A percentile compares a stretch with the other conserved stretches of the same genome.
Evolutionary conservation across 2,113 vertebrate genomes (phyloP).

Genomic region (Zosterops hypoxanthus): DNA sequence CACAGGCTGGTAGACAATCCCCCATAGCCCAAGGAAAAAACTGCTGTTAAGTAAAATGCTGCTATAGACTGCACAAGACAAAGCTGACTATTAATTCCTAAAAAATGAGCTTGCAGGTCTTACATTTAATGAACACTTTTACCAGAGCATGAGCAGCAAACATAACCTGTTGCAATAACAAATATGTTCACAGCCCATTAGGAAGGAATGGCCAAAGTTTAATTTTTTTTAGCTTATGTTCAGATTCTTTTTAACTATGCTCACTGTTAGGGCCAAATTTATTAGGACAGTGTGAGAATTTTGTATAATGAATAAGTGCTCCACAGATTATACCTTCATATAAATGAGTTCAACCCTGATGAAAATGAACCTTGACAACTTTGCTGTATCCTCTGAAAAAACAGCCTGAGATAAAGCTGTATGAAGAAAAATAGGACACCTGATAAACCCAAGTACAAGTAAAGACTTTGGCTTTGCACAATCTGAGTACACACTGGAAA

Average conservation of each 20-base stretch:
- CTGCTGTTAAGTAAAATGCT: neutral
- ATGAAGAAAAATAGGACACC: neutral
- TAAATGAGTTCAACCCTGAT: neutral
- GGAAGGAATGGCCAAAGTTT: neutral
- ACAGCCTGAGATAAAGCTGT: neutral
- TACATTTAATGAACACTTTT: neutral
- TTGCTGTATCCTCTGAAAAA: neutral
- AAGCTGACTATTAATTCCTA: neutral
- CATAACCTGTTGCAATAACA: neutral
- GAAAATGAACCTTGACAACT: conserved; percentile 35
- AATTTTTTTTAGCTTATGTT: neutral
- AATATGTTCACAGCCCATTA: neutral
- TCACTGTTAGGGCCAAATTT: neutral
- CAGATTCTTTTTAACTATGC: neutral
- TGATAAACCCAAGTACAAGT: neutral
- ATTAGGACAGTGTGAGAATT: neutral
- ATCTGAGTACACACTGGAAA: neutral
- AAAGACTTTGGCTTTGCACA: neutral
- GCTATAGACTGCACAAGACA: neutral
- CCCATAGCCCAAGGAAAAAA: neutral
- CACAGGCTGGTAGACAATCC: neutral
- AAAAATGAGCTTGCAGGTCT: neutral
- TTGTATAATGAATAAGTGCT: neutral
- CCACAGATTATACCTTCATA: neutral
- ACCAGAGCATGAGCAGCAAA: neutral